Base-by-base conservation (phyloP, 2,113 vertebrate species). In the Terrapene triunguis region DNA sequence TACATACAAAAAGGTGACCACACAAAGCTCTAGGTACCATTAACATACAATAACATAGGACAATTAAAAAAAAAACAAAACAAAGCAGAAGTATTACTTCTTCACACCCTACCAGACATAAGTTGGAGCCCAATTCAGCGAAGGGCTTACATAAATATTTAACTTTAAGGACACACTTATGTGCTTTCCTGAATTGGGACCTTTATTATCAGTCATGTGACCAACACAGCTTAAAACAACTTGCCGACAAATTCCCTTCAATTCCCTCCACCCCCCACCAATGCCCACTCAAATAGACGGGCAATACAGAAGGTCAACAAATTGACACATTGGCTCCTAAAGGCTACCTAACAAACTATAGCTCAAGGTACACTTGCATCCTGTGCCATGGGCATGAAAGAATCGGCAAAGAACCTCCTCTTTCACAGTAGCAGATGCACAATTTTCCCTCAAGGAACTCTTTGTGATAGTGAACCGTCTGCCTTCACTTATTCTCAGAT, bases 391-490 rank as follows among this genome's bases (percentile, higher is more conserved):
- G 29, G 79, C 10, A 79, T 8, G 50, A 92, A 93, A 44, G 1
- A 72, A 83, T 8, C 8, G 87, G 84, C 83, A 88, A 65, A 84
- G 29, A 80, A 11, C 79, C 29, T 80, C 17, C 32, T 80, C 27
- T 10, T 65, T 21, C 16, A 7, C 2, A 50, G 10, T 69, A 65
- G 81, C 35, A 10, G 44, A 14, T 2, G 3, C 1, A 44, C 86
- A 69, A 88, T 54, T 0, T 59, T 48, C 87, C 79, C 1, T 3
- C 25, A 19, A 65, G 16, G 32, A 65, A 65, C 16, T 65, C 14
- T 65, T n/a, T 89, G 85, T 57, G n/a, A 88, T 86, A 91, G 89
- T 3, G 1, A 87, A 78, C 17, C 14, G 24, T 82, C 86, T 86
- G 0, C 3, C 48, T 48, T 82, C 24, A 80, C 21, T 88, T 32